phyloP scores from a whole-genome alignment of 1,140 invertebrate species.

The Tribolium castaneum region DNA sequence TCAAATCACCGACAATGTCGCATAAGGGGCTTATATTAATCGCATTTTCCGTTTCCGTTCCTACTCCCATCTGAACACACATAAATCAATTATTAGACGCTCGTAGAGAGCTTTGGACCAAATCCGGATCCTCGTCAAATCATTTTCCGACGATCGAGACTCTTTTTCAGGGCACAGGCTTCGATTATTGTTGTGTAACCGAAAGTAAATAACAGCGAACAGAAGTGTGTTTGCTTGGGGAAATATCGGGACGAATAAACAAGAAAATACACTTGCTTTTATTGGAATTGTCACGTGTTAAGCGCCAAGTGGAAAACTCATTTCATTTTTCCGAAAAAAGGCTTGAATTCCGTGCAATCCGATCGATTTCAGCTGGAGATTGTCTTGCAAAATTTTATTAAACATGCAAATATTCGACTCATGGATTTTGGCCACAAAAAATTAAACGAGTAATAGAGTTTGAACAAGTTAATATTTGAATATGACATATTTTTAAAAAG shows the following conservation, averaged over 20 bases:
- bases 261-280: constrained; percentile 4
- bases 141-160: too few relatives aligned
- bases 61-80: neutral
- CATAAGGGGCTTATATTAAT: neutral
- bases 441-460: too few relatives aligned
- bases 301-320: neutral
- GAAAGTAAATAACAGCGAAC: neutral
- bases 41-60: neutral
- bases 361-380: too few relatives aligned
- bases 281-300: neutral
- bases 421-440: too few relatives aligned
- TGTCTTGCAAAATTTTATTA: too few relatives aligned
- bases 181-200: neutral
- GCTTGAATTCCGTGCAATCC: too few relatives aligned
- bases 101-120: neutral
- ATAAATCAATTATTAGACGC: neutral
- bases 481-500: too few relatives aligned
- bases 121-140: neutral
- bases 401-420: too few relatives aligned
- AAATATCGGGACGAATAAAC: neutral
- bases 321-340: neutral
- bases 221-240: neutral
- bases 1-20: neutral
- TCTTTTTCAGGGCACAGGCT: neutral
- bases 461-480: too few relatives aligned